Evolutionary conservation across 64 coral and sea anemone species (phyloP).

Genomic region (Catalaphyllia jardinei): DNA sequence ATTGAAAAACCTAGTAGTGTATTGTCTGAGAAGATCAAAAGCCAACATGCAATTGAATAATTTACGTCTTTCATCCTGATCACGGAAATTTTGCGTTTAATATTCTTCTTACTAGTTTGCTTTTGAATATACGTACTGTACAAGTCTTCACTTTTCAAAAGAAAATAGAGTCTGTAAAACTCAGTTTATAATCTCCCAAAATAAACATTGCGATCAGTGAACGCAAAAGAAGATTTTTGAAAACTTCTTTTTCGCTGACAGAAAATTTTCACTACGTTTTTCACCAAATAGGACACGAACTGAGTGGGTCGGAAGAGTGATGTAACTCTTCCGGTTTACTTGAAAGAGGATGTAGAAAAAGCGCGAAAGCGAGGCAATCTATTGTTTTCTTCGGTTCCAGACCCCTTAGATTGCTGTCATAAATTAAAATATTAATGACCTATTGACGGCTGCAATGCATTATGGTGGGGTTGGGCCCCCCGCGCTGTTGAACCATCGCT

Average conservation of each 20-base stretch:
- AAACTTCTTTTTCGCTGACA: background rate
- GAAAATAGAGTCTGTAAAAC: background rate
- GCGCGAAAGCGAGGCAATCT: constrained; percentile 58
- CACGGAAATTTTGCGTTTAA: background rate
- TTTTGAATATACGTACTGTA: background rate
- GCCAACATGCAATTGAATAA: background rate
- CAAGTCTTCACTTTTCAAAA: background rate
- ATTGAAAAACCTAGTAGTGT: background rate
- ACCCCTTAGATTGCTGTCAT: constrained; percentile 53
- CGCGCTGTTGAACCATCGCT: constrained; percentile 92
- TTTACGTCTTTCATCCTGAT: background rate
- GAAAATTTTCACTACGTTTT: background rate
- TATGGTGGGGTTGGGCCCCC: constrained; percentile 97
- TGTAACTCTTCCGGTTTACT: constrained; percentile 35
- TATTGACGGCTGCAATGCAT: constrained; percentile 83
- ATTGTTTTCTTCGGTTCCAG: constrained; percentile 82
- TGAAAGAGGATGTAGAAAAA: background rate
- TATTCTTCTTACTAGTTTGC: background rate
- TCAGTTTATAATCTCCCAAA: background rate
- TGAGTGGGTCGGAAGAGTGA: background rate
- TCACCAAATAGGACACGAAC: background rate
- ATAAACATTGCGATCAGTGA: background rate
- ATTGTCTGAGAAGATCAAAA: constrained; percentile 12
- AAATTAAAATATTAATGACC: constrained; percentile 92
- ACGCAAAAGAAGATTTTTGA: background rate